Conservation (phyloP, 2,888 invertebrate genomes). For the Ganaspis brasiliensis region DNA sequence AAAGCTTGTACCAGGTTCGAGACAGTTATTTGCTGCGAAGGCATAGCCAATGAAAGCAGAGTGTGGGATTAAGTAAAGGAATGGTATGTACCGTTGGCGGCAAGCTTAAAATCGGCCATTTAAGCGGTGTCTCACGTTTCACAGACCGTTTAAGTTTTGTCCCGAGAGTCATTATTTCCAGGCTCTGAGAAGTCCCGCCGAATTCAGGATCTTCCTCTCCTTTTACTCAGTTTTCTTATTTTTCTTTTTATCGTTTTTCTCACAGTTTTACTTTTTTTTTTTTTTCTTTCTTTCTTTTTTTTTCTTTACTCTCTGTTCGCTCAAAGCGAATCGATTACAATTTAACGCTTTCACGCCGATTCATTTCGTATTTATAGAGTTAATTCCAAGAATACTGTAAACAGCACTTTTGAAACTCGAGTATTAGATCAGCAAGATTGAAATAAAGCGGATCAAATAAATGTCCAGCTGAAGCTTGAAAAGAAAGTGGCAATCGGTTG, state of each 20-base stretch:
- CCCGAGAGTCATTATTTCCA: conserved; percentile 44
- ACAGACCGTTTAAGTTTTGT: conserved; percentile 68
- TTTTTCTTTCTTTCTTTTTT: conserved; percentile 8
- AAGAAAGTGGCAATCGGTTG: conserved; percentile 28
- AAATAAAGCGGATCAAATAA: conserved; percentile 7
- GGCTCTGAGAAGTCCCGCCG: background rate
- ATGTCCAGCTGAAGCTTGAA: conserved; percentile 3
- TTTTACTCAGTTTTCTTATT: background rate
- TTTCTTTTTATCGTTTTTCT: background rate
- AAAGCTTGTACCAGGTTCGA: conserved; percentile 1
- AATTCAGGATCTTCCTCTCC: conserved; percentile 1
- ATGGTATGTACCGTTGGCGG: conserved; percentile 47
- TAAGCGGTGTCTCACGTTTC: conserved; percentile 74
- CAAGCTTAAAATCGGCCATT: conserved; percentile 73
- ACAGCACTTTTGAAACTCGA: conserved; percentile 16
- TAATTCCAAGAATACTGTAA: conserved; percentile 2
- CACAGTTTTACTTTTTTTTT: background rate
- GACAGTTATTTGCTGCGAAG: conserved; percentile 30
- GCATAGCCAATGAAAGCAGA: conserved; percentile 36
- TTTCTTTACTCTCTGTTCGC: conserved; percentile 9
- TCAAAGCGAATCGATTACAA: conserved; percentile 4
- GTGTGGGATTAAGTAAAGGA: conserved; percentile 53
- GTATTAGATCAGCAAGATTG: conserved; percentile 22
- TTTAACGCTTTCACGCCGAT: conserved; percentile 18
- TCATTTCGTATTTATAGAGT: conserved; percentile 12